Base-by-base conservation (phyloP, 2,797 vertebrate species). In the Sphenodon punctatus region DNA sequence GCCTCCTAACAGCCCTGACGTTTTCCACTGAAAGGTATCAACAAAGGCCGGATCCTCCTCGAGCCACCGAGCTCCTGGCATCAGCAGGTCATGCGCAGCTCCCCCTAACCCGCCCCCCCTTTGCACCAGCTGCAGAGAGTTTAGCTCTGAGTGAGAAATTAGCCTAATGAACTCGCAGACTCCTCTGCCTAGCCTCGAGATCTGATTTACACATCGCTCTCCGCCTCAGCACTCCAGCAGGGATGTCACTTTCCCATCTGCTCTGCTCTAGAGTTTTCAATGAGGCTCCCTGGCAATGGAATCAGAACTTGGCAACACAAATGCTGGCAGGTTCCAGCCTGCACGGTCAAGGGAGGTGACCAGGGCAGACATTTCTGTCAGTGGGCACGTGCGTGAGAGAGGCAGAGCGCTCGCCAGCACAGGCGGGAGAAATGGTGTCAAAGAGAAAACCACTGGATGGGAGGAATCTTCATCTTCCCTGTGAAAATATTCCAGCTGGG, bases 61-160 rank as follows among this genome's bases (percentile, higher is more conserved):
- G 60, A 0, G 0, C 4, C 42, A 76, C 51, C 23, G 74, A 34
- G 67, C 42, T 2, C n/a, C 12, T 9, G 56, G 41, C 68, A 23
- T 46, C n/a, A 2, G 0, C 27, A 42, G 72, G 38, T 1, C 67
- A 25, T 10, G n/a, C 4, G 3, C 51, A 17, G 39, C n/a, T n/a
- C n/a, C n/a, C n/a, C n/a, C n/a, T n/a, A n/a, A n/a, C n/a, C 48
- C 20, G 5, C 23, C 63, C 66, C 77, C 25, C 23, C 23, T 59
- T 38, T 2, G 42, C 73, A 23, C 74, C 49, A 32, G 3, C 36
- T 2, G 0, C 2, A 0, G 16, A 0, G 4, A 25, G 7, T 7
- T 72, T 3, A 19, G 59, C 1, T 17, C 48, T 1, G 4, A 43
- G 25, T 1, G 27, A 19, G 4, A 6, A 42, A 78, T 14, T 14